A percentile compares a stretch with the other conserved stretches of the same genome.
Evolutionary conservation across 2,113 vertebrate species (phyloP).

Genomic region (Triplophysa siluroides): DNA sequence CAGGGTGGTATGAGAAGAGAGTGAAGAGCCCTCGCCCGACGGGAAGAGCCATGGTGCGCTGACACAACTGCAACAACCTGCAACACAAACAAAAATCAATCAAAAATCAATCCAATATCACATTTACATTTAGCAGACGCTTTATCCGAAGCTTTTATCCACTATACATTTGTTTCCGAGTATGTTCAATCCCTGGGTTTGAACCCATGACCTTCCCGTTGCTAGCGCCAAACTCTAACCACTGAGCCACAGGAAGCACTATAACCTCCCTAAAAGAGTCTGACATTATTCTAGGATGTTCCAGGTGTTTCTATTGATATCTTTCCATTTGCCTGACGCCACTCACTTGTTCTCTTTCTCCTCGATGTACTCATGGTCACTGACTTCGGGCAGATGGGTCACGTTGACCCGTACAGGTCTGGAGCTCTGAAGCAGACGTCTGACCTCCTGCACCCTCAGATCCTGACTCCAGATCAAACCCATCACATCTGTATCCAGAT

Average conservation of each 20-base stretch:
- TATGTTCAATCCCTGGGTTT: too few relatives aligned
- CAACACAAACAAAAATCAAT: not conserved
- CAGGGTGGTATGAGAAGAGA: constrained; percentile 93
- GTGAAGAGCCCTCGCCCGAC: constrained; percentile 97
- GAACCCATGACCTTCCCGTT: too few relatives aligned
- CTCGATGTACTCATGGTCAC: constrained; percentile 96
- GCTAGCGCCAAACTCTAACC: too few relatives aligned
- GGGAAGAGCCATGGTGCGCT: constrained; percentile 94
- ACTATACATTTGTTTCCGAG: too few relatives aligned
- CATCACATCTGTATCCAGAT: constrained; percentile 93
- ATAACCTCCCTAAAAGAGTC: too few relatives aligned
- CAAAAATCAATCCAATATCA: too few relatives aligned
- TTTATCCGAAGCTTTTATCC: too few relatives aligned
- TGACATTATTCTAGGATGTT: too few relatives aligned
- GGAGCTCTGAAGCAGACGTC: constrained; percentile 93
- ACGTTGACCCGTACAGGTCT: constrained; percentile 91
- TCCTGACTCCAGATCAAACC: constrained; percentile 95
- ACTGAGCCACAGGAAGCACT: too few relatives aligned
- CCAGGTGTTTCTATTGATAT: not conserved
- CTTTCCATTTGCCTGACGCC: too few relatives aligned
- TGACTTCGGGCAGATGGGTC: constrained; percentile 92
- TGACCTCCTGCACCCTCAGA: constrained; percentile 90
- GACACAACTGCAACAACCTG: constrained; percentile 92
- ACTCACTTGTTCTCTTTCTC: constrained; percentile 96
- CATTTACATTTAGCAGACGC: too few relatives aligned